A percentile compares a stretch with the other conserved stretches of the same genome.
Conservation (phyloP, 2,888 invertebrate species). For the Luffia ferchaultella region DNA sequence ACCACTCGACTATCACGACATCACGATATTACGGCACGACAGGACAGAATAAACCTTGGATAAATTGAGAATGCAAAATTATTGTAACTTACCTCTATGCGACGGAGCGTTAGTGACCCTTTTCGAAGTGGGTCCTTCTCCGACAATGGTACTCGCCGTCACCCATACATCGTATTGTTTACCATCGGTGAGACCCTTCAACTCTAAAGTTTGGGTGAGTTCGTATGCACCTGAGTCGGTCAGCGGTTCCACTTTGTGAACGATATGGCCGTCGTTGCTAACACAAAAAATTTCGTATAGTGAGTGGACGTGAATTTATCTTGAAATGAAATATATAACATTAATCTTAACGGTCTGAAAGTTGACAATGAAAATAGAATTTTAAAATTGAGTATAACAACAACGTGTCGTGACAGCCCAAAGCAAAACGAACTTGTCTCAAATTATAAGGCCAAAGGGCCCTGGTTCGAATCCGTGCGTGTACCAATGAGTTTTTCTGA, state of each 20-base stretch:
- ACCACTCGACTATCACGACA: too few relatives aligned
- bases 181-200: conserved; percentile 59
- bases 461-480: too few relatives aligned
- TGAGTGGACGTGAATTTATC: too few relatives aligned
- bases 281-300: too few relatives aligned
- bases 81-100: conserved; percentile 62
- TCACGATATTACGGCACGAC: too few relatives aligned
- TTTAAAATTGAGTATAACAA: background rate
- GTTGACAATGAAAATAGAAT: background rate
- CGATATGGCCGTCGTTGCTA: conserved; percentile 53
- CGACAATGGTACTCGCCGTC: conserved; percentile 68
- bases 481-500: too few relatives aligned
- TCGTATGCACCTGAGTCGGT: conserved; percentile 36
- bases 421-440: too few relatives aligned
- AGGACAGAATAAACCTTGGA: too few relatives aligned
- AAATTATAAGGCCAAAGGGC: too few relatives aligned
- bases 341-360: background rate
- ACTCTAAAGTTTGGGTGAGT: conserved; percentile 52
- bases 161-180: conserved; percentile 73
- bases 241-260: conserved; percentile 39
- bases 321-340: background rate
- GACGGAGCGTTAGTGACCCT: conserved; percentile 60
- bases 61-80: too few relatives aligned
- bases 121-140: conserved; percentile 60
- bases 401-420: too few relatives aligned